Evolutionary conservation across 2,797 vertebrate genomes (phyloP).

Genomic region (Microchirus variegatus): DNA sequence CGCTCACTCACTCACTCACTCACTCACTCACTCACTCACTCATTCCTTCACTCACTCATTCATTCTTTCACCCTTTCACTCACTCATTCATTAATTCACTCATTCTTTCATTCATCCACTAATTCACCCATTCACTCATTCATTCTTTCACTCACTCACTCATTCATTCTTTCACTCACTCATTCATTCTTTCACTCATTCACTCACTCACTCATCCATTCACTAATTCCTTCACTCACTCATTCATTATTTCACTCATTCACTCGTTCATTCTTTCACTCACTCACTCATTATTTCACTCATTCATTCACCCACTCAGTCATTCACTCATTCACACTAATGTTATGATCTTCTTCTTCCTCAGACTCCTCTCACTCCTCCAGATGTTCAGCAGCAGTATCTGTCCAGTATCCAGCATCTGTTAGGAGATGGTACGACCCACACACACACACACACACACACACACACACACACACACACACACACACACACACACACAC

Average conservation of each 20-base stretch:
- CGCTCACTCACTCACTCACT: no score
- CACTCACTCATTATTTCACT: no score
- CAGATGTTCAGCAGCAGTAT: conserved; percentile 97
- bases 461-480: background rate
- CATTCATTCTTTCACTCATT: background rate
- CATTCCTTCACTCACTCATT: background rate
- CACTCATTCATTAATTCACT: no score
- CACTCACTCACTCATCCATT: no score
- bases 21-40: background rate
- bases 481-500: background rate
- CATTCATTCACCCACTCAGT: no score
- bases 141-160: no score
- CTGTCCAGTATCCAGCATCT: conserved; percentile 97
- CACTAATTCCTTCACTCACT: no score
- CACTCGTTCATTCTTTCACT: background rate
- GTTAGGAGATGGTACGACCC: conserved; percentile 89
- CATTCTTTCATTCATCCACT: background rate
- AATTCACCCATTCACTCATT: background rate
- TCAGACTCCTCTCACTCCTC: conserved; percentile 88
- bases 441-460: background rate
- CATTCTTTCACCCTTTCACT: no score
- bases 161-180: no score
- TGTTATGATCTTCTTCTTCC: conserved; percentile 4
- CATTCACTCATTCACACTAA: no score
- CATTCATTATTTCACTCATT: background rate